These are phyloP conservation scores for Siderastrea radians DNA, from an alignment of 92 coral and sea anemone genomes.

Conservation along the genomic window DNA sequence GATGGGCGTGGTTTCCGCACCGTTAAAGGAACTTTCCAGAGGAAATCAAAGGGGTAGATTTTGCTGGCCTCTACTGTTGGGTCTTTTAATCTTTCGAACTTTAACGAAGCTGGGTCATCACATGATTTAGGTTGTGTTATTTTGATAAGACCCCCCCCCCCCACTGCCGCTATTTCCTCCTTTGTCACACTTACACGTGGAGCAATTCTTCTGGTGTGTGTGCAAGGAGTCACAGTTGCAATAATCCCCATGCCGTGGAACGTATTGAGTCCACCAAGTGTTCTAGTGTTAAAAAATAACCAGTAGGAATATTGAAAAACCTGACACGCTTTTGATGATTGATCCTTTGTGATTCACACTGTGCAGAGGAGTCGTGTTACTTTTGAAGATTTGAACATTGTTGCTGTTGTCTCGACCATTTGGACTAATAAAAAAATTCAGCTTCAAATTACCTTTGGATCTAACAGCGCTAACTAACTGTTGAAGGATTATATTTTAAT, in stretches of 20 bases:
- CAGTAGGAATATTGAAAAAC: conserved; percentile 43
- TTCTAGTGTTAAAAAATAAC: conserved; percentile 48
- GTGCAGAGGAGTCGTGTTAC: no score
- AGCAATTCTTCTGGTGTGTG: conserved; percentile 5
- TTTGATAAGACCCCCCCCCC: conserved; percentile 25
- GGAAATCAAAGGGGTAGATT: conserved; percentile 31
- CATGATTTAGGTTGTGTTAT: conserved; percentile 27
- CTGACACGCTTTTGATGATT: no score
- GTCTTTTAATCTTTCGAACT: conserved; percentile 22
- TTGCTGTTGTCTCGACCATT: no score
- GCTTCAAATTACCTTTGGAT: no score
- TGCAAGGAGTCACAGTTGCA: conserved; percentile 55
- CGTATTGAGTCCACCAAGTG: conserved; percentile 49
- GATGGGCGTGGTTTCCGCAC: conserved; percentile 47
- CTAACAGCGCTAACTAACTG: no score
- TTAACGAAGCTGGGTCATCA: neutral
- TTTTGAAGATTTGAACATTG: no score
- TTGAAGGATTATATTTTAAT: no score
- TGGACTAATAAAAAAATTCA: no score
- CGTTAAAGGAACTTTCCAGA: conserved; percentile 29
- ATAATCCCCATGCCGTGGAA: conserved; percentile 74
- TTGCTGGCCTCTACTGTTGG: conserved; percentile 19
- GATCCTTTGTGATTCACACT: no score
- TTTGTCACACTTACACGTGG: conserved; percentile 49
- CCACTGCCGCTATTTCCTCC: conserved; percentile 45